Base-by-base conservation (phyloP, 2,888 invertebrate species). In the Nipponacmea schrenckii region DNA sequence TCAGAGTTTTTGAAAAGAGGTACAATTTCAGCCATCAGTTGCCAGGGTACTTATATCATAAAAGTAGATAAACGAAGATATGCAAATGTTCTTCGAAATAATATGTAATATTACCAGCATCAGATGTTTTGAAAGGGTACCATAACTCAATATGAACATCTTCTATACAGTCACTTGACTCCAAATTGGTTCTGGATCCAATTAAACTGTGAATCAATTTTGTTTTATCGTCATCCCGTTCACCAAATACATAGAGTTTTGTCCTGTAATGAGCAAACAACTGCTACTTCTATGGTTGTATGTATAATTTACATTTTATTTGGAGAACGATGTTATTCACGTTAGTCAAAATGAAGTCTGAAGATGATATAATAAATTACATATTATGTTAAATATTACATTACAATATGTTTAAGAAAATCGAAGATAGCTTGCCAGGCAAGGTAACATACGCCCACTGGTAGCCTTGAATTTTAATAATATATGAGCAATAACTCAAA, bases 221-320 rank as follows among this genome's bases (percentile, higher is more conserved):
- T 5, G 72, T 48, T 31, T 74, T 72, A 31, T 74, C 73, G 45
- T 64, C 64, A 24, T 71, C 70, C 17, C 64, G 26, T 45, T 75
- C 74, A 65, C 75, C 75, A 45, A 75, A 45, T 8, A 75, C 69
- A 63, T 73, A 75, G 24, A 75, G 50, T 44, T 73, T 75, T 45
- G 68, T 62, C 39, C 75, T 75, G 64, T 24, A 65, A 63, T 56
- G 39, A 24, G 44, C 27, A 8, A 45, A 44, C 14, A 0, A 20
- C 39, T 8, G 39, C 8, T 39, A 39, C 39, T 39, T 10, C 39
- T 39, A 1, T 2, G 31, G 31, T 39, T 39, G 4, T 1, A 39
- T 1, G 10, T 39, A 1, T 39, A 39, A 39, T 39, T 31, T 31
- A 31, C 3, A 31, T 31, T 5, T 3, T 5, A 31, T 31, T n/a